Evolutionary conservation across 2,888 invertebrate genomes (phyloP), one percentile per base, ranked within the genome.

Genomic region (Halocaridina rubra): DNA sequence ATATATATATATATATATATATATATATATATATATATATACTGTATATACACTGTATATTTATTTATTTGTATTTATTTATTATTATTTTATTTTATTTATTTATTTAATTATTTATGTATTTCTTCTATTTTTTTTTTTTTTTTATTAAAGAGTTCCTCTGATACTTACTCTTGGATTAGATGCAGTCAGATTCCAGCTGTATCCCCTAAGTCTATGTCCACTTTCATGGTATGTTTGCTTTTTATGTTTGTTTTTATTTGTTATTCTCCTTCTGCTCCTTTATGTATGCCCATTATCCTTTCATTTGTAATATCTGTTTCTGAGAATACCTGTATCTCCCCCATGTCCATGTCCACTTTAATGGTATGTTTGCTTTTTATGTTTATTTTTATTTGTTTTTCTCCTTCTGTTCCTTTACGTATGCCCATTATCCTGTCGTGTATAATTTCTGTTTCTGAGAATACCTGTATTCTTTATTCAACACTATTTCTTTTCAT

Each of bases 181-280:
- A 76, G 57, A 32, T 76, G 59, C 76, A 76, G 30, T 29, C 30
- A 76, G 57, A 53, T 76, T 76, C 76, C 29, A 13, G 59, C 10
- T 53, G 53, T 53, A 59, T 57, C 19, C 57, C 57, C n/a, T n/a
- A n/a, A 76, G 76, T 76, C 76, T 53, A 46, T 46, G 30, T 76
- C 76, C 27, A 57, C 59, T 19, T 57, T 57, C 19, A 59, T 29
- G 76, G 76, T 76, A 59, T 76, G 76, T 76, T 46, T 46, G n/a
- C 22, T 30, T 19, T 59, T 33, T 8, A 27, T 1, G 27, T 30
- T 30, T n/a, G 16, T 76, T 19, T 29, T 29, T 57, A 53, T 30
- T 76, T 57, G 30, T 13, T 53, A 59, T 27, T 53, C 59, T 76
- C 53, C 57, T 76, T 76, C 27, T 59, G 53, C 29, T 29, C 57